phyloP scores from a whole-genome alignment of 35 echinoderm and acorn worm species.

The Heliocidaris erythrogramma region DNA sequence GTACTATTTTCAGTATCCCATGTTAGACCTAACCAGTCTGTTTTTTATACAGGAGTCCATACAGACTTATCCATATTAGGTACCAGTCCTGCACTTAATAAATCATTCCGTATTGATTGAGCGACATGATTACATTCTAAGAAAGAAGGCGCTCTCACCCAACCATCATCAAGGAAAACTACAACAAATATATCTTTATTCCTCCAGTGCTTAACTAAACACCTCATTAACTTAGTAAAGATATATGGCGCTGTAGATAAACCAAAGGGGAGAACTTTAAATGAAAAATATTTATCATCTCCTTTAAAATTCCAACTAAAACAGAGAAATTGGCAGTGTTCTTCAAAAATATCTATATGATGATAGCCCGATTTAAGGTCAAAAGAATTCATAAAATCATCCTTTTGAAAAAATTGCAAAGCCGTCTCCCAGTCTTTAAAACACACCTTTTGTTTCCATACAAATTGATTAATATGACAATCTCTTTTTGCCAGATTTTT shows the following conservation, averaged over 20 bases:
- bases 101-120: neutral
- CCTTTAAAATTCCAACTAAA: conserved; percentile 49
- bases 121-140: neutral
- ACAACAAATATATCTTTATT: neutral
- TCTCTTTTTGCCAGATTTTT: conserved; percentile 46
- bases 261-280: conserved; percentile 54
- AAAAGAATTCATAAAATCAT: conserved; percentile 55
- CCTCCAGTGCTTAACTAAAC: conserved; percentile 45
- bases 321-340: conserved; percentile 51
- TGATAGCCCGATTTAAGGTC: conserved; percentile 57
- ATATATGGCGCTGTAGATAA: conserved; percentile 39
- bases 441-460: conserved; percentile 46
- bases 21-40: conserved; percentile 40
- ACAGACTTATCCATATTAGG: conserved; percentile 1
- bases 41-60: neutral
- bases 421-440: conserved; percentile 50
- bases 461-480: conserved; percentile 42
- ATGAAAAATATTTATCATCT: conserved; percentile 45
- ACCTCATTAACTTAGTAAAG: conserved; percentile 53
- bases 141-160: neutral
- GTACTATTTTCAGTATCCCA: neutral
- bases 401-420: conserved; percentile 34
- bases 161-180: conserved; percentile 43
- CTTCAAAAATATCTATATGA: conserved; percentile 53
- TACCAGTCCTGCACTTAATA: neutral